Conservation (phyloP, 1,140 invertebrate species). For the Drosophila busckii region DNA sequence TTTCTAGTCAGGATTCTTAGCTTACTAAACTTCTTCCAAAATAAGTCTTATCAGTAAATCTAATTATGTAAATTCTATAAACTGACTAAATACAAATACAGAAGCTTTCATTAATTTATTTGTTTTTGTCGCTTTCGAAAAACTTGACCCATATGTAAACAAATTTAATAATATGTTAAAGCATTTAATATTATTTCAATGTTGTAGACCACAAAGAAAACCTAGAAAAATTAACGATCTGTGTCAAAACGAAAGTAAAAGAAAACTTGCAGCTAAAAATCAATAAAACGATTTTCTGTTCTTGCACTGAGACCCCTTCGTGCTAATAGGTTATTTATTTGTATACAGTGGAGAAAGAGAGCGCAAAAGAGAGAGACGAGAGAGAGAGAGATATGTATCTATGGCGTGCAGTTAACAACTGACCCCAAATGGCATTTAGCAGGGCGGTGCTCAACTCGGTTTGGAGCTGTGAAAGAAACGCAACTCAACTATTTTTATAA, state of each 20-base stretch:
- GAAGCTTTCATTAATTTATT: no score
- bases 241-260: conserved; percentile 66
- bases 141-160: not conserved
- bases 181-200: conserved; percentile 37
- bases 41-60: no score
- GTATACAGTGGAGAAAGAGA: no score
- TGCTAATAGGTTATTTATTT: conserved; percentile 75
- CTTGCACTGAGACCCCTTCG: conserved; percentile 45
- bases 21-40: no score
- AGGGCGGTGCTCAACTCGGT: no score
- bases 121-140: no score
- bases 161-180: no score
- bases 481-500: conserved; percentile 35
- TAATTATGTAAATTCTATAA: no score
- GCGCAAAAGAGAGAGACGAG: conserved; percentile 23
- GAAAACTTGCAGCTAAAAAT: conserved; percentile 56
- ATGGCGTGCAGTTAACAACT: conserved; percentile 63
- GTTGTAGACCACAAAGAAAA: conserved; percentile 19
- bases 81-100: no score
- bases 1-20: no score
- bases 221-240: conserved; percentile 26
- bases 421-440: conserved; percentile 62
- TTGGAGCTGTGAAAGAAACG: conserved; percentile 37
- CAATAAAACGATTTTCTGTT: conserved; percentile 44
- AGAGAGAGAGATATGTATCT: conserved; percentile 29